Conservation (phyloP, 2,113 vertebrate genomes). For the Atractosteus spatula region DNA sequence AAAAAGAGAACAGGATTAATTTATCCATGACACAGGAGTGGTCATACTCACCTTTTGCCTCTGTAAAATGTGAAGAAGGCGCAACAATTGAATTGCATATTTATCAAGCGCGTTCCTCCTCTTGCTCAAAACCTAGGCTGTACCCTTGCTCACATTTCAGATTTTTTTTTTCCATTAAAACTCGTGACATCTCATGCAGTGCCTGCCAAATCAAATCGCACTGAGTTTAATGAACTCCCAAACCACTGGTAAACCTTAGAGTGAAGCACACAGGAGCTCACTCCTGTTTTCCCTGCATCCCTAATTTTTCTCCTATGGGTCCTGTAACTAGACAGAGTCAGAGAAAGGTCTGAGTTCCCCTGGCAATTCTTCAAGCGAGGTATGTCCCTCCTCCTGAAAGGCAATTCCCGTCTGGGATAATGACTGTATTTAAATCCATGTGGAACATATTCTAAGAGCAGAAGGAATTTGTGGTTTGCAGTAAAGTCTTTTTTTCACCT, state of each 20-base stretch:
- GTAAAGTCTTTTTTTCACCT: background rate
- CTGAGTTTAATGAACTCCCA: background rate
- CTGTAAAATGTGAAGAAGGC: too few species aligned
- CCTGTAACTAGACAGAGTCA: too few species aligned
- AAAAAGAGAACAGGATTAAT: too few species aligned
- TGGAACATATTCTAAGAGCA: background rate
- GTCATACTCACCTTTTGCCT: too few species aligned
- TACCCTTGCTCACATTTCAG: background rate
- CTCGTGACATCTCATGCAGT: constrained; percentile 5
- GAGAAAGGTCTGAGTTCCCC: too few species aligned
- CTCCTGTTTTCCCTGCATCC: background rate
- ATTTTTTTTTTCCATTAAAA: background rate
- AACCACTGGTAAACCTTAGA: background rate
- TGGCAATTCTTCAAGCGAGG: background rate
- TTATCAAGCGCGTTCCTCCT: background rate
- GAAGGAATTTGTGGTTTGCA: constrained; percentile 5
- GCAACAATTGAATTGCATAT: too few species aligned
- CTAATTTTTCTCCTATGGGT: too few species aligned
- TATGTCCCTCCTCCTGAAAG: background rate
- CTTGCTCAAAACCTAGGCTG: background rate
- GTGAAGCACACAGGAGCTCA: background rate
- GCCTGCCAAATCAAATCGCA: background rate
- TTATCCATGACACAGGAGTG: too few species aligned
- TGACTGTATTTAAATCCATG: constrained; percentile 7
- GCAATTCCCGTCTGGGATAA: background rate